phyloP scores from a whole-genome alignment of 2,113 vertebrate genomes.

The Psilopsiagon aymara region DNA sequence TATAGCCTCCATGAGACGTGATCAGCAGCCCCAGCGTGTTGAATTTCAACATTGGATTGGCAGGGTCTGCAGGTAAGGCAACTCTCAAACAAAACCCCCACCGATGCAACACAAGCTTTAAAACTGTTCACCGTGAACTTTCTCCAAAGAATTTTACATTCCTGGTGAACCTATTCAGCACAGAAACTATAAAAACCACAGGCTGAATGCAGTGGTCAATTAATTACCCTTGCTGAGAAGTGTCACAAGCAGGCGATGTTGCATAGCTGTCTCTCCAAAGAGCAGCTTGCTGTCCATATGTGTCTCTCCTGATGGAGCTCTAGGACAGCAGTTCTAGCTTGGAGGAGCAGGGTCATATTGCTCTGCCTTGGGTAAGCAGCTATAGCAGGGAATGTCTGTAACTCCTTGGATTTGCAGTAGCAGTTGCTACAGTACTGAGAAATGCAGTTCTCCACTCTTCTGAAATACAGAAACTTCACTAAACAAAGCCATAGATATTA shows the following conservation, averaged over 20 bases:
- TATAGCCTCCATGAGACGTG: neutral
- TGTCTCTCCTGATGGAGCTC: neutral
- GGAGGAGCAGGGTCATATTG: neutral
- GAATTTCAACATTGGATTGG: neutral
- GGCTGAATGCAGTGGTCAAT: neutral
- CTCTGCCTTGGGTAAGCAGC: neutral
- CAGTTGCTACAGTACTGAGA: neutral
- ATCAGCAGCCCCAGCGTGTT: neutral
- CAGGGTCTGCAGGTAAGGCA: neutral
- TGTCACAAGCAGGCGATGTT: neutral
- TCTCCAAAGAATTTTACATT: neutral
- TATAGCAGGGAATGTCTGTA: accelerated
- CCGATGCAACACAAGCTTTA: neutral
- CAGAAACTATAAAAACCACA: neutral
- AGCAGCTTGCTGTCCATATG: neutral
- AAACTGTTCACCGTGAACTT: neutral
- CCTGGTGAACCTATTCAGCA: neutral
- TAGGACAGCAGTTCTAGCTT: neutral
- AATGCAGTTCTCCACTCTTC: neutral
- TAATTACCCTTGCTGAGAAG: neutral
- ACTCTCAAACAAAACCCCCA: neutral
- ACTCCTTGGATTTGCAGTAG: neutral
- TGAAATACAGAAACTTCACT: accelerated
- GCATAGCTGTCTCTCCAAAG: neutral
- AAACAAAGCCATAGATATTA: neutral